These are phyloP conservation scores for Cygnus buccinator DNA, from an alignment of 2,113 vertebrate species.

Conservation along the genomic window DNA sequence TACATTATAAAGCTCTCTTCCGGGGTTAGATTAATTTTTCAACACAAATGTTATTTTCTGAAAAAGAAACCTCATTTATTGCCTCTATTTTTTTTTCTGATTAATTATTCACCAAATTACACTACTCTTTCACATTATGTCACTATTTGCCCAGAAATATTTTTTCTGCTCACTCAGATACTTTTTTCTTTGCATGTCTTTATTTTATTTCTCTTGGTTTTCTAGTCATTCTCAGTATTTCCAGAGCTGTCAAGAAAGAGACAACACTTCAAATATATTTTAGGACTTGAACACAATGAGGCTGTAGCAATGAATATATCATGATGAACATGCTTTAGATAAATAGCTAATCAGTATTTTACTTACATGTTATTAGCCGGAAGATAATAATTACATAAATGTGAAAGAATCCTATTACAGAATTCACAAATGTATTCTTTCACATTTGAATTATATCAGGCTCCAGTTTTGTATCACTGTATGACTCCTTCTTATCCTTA, in stretches of 20 bases:
- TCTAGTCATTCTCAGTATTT: neutral
- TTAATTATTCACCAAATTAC: neutral
- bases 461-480: neutral
- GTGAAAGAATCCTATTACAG: neutral
- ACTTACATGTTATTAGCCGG: neutral
- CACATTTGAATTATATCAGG: neutral
- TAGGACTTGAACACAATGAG: neutral
- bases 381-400: neutral
- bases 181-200: neutral
- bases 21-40: constrained; percentile 19
- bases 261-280: neutral
- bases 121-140: neutral
- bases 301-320: neutral
- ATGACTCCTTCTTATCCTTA: neutral
- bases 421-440: neutral
- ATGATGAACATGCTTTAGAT: neutral
- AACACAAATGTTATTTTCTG: neutral
- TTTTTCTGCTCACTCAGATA: neutral
- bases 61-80: neutral
- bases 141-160: neutral
- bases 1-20: neutral
- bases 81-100: neutral
- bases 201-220: neutral
- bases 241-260: neutral
- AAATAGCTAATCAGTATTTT: neutral